Conservation (phyloP, 2,113 vertebrate genomes). For the Oryctolagus cuniculus region DNA sequence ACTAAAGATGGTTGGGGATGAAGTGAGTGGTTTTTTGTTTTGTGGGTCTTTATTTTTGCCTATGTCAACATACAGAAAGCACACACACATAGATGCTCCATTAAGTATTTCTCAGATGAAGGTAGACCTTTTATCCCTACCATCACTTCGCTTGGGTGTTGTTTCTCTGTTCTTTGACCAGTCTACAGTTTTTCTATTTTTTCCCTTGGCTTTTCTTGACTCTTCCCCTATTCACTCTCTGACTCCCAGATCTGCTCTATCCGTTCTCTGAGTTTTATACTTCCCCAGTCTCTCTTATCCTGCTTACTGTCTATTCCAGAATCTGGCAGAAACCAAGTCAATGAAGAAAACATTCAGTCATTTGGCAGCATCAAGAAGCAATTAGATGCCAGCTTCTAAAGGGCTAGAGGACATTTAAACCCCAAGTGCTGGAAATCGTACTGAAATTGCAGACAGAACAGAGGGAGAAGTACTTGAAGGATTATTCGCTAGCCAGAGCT, state of each 20-base stretch:
- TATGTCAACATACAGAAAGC: no score
- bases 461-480: slow-evolving; percentile 50
- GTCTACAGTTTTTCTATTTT: neutral
- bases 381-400: slow-evolving; percentile 71
- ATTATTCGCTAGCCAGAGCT: slow-evolving; percentile 36
- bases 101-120: neutral
- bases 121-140: neutral
- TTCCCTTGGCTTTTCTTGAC: neutral
- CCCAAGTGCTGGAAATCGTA: slow-evolving; percentile 38
- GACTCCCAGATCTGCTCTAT: slow-evolving; percentile 56
- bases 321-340: slow-evolving; percentile 69
- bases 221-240: neutral
- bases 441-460: slow-evolving; percentile 53
- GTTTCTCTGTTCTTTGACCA: neutral
- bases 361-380: slow-evolving; percentile 73
- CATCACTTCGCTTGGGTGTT: accelerated
- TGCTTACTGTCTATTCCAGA: slow-evolving; percentile 55
- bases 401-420: slow-evolving; percentile 59
- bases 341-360: slow-evolving; percentile 70
- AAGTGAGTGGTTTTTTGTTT: neutral
- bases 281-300: slow-evolving; percentile 64
- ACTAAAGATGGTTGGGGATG: neutral
- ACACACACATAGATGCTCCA: neutral
- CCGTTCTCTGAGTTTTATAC: slow-evolving; percentile 65
- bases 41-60: neutral